A percentile compares a stretch with the other conserved stretches of the same genome.
These are phyloP conservation scores for Tenthredo livida DNA, from an alignment of 2,888 invertebrate genomes.

Conservation along the genomic window DNA sequence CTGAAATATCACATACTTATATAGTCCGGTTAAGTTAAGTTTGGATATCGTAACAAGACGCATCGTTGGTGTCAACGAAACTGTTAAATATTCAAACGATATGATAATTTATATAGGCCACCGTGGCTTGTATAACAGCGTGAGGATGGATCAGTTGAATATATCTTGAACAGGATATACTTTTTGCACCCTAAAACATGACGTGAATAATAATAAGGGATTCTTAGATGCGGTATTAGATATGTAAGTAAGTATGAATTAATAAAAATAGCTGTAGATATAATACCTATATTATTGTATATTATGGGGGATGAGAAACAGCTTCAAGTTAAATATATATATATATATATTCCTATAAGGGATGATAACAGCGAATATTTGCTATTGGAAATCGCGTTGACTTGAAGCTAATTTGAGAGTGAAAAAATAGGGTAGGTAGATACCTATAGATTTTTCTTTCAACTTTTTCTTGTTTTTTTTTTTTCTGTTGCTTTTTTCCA, in stretches of 20 bases:
- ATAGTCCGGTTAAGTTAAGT: not conserved
- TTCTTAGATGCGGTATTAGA: not conserved
- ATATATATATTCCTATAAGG: no score
- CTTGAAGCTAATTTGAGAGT: no score
- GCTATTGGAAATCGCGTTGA: no score
- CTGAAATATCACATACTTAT: no score
- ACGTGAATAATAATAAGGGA: conserved; percentile 21
- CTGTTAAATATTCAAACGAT: conserved; percentile 37
- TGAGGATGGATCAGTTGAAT: conserved; percentile 11
- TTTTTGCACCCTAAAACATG: not conserved
- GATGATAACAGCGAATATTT: no score
- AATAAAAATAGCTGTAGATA: not conserved
- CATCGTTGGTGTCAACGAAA: conserved; percentile 36
- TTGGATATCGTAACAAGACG: conserved; percentile 42
- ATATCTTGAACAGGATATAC: not conserved
- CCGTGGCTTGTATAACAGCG: not conserved
- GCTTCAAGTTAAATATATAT: no score
- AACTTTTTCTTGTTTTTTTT: not conserved
- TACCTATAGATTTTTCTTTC: not conserved
- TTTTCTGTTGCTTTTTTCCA: not conserved
- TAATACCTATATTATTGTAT: not conserved
- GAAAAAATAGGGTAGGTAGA: no score
- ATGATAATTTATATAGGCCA: conserved; percentile 35
- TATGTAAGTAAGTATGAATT: not conserved
- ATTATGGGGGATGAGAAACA: not conserved